Conservation (phyloP, 2,888 invertebrate species). For the Penaeus monodon region DNA sequence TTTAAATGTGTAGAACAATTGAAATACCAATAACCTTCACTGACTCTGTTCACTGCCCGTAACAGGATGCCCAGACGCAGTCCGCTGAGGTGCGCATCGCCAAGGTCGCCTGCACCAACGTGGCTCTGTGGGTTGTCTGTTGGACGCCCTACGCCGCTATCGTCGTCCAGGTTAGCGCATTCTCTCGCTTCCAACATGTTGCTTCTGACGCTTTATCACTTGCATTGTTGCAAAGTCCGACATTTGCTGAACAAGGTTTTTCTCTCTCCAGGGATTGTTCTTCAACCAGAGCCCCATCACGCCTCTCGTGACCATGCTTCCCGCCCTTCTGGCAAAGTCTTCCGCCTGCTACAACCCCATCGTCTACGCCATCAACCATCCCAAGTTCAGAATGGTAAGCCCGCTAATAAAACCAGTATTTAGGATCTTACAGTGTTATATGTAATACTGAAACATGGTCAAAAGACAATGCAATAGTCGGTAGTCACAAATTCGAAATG, state of each 20-base stretch:
- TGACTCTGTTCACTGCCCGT: not conserved
- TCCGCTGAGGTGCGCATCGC: conserved; percentile 65
- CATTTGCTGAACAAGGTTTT: not conserved
- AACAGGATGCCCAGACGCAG: conserved; percentile 53
- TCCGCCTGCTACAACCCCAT: conserved; percentile 69
- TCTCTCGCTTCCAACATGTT: not conserved
- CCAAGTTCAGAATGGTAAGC: conserved; percentile 65
- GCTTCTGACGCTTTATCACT: not conserved
- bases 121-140: conserved; percentile 66
- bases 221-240: not conserved
- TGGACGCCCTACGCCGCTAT: conserved; percentile 68
- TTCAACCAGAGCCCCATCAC: conserved; percentile 51
- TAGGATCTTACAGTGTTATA: no score
- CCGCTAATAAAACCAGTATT: no score
- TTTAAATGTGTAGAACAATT: no score
- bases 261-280: conserved; percentile 30
- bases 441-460: not conserved
- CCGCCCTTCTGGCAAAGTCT: conserved; percentile 71
- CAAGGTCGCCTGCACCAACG: conserved; percentile 65
- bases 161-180: conserved; percentile 65
- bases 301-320: conserved; percentile 66
- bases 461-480: not conserved
- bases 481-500: no score
- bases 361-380: conserved; percentile 67
- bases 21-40: no score